A percentile compares a stretch with the other conserved stretches of the same genome.
Conservation (phyloP, 2,888 invertebrate genomes). For the Eulithis prunata region DNA sequence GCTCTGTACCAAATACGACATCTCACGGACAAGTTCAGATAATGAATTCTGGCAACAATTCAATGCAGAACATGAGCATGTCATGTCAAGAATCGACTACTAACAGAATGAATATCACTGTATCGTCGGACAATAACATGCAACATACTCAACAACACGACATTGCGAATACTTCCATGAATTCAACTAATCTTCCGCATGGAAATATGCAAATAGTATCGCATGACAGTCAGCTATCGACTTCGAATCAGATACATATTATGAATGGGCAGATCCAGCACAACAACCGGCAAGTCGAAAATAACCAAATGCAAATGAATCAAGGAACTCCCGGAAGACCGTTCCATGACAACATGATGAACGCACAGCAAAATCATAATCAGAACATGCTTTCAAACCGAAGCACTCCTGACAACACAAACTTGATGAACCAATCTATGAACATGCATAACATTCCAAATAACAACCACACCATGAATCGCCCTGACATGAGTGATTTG, state of each 20-base stretch:
- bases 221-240: constrained; percentile 64
- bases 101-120: constrained; percentile 67
- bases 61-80: constrained; percentile 73
- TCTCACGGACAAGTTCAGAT: constrained; percentile 73
- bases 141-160: constrained; percentile 72
- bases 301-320: constrained; percentile 68
- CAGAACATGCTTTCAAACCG: constrained; percentile 71
- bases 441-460: constrained; percentile 70
- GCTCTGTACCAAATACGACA: constrained; percentile 65
- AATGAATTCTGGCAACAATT: constrained; percentile 72
- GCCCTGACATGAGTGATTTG: constrained; percentile 69
- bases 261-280: constrained; percentile 81
- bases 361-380: constrained; percentile 66
- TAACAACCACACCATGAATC: constrained; percentile 68
- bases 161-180: constrained; percentile 59
- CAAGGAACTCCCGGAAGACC: constrained; percentile 63
- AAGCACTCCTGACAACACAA: constrained; percentile 68
- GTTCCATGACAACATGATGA: constrained; percentile 72
- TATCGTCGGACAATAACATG: constrained; percentile 62
- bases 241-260: constrained; percentile 77
- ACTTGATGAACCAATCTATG: constrained; percentile 72
- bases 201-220: constrained; percentile 74
- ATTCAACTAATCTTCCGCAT: constrained; percentile 66
- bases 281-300: constrained; percentile 69
- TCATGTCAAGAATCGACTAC: constrained; percentile 74